phyloP scores from a whole-genome alignment of 2,113 vertebrate genomes.

The Rynchops niger region DNA sequence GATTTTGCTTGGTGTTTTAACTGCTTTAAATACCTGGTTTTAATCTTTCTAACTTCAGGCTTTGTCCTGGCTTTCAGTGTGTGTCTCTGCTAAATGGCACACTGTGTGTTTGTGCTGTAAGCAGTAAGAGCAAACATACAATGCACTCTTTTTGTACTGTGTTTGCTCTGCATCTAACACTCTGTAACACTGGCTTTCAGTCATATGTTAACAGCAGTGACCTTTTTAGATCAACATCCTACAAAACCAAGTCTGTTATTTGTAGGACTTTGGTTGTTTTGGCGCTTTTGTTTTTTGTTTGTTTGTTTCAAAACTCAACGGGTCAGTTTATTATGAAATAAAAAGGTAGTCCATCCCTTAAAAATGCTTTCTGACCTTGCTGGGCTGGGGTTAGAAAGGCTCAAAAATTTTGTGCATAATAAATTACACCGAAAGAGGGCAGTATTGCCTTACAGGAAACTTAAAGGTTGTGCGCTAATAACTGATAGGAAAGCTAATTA shows the following conservation, averaged over 20 bases:
- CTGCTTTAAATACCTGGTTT: neutral
- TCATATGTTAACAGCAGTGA: neutral
- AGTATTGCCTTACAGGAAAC: neutral
- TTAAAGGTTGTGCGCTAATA: neutral
- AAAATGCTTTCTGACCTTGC: neutral
- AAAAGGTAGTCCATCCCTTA: neutral
- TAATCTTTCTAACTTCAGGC: neutral
- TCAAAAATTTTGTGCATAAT: neutral
- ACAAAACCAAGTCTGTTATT: neutral
- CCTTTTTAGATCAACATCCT: neutral
- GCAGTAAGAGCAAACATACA: neutral
- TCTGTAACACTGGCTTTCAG: accelerated
- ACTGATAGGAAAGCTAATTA: neutral
- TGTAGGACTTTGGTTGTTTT: neutral
- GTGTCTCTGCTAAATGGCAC: neutral
- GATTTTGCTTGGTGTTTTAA: neutral
- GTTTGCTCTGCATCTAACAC: neutral
- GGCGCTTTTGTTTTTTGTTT: too few species aligned
- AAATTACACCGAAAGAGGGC: conserved; percentile 33
- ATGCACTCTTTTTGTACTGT: neutral
- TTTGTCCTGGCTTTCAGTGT: neutral
- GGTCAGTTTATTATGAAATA: neutral
- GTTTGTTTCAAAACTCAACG: too few species aligned
- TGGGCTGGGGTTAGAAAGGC: neutral
- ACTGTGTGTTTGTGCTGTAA: neutral